A percentile compares a stretch with the other conserved stretches of the same genome.
These are phyloP conservation scores for Zapus hudsonius DNA, from an alignment of 2,113 vertebrate genomes.

Conservation along the genomic window DNA sequence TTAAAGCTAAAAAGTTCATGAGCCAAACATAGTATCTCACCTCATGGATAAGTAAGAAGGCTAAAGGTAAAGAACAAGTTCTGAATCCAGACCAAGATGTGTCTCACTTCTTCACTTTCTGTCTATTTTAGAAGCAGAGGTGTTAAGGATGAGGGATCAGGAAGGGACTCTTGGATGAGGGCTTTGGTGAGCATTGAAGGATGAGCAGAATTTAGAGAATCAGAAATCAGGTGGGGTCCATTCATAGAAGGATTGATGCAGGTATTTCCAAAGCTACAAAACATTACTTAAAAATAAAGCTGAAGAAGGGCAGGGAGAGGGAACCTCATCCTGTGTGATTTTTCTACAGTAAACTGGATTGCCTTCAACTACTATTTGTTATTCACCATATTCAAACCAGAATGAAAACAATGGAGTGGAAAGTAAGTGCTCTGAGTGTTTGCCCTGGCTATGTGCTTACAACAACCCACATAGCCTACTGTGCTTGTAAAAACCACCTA, in stretches of 20 bases:
- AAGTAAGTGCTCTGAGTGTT: background rate
- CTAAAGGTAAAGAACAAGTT: background rate
- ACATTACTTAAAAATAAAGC: background rate
- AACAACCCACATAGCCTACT: background rate
- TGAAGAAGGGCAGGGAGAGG: background rate
- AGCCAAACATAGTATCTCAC: background rate
- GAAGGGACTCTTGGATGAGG: background rate
- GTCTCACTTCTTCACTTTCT: background rate
- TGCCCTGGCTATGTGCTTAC: background rate
- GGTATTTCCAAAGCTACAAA: background rate
- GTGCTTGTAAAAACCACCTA: too few species aligned
- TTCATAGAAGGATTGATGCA: background rate
- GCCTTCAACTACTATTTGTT: background rate
- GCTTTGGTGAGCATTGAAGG: background rate
- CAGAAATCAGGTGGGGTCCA: too few species aligned
- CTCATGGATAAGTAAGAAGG: background rate
- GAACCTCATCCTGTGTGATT: background rate
- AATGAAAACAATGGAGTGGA: background rate
- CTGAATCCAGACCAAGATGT: background rate
- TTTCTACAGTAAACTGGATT: background rate
- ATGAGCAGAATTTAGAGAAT: background rate
- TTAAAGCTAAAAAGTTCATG: background rate
- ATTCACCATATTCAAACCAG: background rate
- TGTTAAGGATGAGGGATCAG: background rate
- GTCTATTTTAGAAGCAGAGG: background rate